These are phyloP conservation scores for Limnephilus rhombicus DNA, from an alignment of 2,888 invertebrate species.

Conservation along the genomic window DNA sequence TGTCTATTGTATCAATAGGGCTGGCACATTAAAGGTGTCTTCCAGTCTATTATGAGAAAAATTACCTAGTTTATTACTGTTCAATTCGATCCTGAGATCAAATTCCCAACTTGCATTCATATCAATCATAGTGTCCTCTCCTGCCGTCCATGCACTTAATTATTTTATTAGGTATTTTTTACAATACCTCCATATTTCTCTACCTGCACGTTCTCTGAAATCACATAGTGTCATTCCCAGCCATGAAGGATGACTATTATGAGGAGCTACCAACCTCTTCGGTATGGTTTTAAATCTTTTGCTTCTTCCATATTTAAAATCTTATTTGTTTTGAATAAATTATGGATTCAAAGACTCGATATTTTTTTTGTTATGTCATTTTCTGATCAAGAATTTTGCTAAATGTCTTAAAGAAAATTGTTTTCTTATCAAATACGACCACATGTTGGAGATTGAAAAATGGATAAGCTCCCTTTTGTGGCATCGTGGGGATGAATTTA, in stretches of 20 bases:
- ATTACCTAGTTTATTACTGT: not conserved
- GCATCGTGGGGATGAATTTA: not conserved
- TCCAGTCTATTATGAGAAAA: not conserved
- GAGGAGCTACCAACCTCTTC: no score
- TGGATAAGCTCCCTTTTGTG: not conserved
- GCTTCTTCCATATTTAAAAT: no score
- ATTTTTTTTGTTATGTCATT: no score
- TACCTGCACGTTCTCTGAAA: not conserved
- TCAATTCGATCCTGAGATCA: not conserved
- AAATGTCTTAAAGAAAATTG: not conserved
- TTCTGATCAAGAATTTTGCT: no score
- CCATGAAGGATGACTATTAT: no score
- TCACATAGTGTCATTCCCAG: no score
- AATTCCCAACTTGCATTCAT: not conserved
- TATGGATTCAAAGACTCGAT: no score
- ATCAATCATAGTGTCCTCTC: not conserved
- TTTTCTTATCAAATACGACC: not conserved
- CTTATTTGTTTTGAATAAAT: no score
- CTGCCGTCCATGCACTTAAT: not conserved
- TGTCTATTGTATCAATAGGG: not conserved
- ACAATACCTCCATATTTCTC: not conserved
- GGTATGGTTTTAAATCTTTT: no score
- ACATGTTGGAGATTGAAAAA: not conserved
- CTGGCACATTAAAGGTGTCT: not conserved
- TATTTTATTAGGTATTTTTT: not conserved